Percentiles rank a stretch among this genome's conserved stretches.
Conservation (phyloP, 2,888 invertebrate genomes). For the Temnothorax rugatulus region DNA sequence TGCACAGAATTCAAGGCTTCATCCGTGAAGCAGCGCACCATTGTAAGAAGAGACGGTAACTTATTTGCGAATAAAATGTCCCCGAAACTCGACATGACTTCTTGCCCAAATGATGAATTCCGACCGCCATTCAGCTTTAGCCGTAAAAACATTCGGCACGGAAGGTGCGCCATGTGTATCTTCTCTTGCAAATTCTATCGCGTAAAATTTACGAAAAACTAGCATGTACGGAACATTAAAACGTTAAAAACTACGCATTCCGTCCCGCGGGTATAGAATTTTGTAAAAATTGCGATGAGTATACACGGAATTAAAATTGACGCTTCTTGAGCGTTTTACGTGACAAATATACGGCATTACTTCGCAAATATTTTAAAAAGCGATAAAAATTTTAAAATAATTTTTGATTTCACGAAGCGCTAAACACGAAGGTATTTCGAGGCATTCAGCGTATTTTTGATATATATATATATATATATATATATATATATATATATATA, state of each 20-base stretch:
- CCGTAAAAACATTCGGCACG: constrained; percentile 68
- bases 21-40: no score
- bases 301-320: neutral
- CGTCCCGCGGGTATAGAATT: neutral
- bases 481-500: neutral
- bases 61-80: constrained; percentile 55
- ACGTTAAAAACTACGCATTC: neutral
- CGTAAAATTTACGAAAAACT: neutral
- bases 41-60: constrained; percentile 38
- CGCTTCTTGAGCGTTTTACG: neutral
- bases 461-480: neutral
- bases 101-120: constrained; percentile 61
- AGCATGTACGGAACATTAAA: neutral
- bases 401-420: neutral
- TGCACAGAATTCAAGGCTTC: neutral
- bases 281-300: constrained; percentile 13
- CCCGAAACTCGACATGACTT: constrained; percentile 50
- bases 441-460: neutral
- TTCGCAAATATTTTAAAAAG: neutral
- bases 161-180: constrained; percentile 3
- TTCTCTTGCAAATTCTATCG: constrained; percentile 23
- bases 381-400: neutral
- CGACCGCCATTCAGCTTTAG: constrained; percentile 42
- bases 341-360: neutral
- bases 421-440: neutral